A percentile compares a stretch with the other conserved stretches of the same genome.
phyloP scores from a whole-genome alignment of 2,113 vertebrate species.

The Heterotilapia buettikoferi region DNA sequence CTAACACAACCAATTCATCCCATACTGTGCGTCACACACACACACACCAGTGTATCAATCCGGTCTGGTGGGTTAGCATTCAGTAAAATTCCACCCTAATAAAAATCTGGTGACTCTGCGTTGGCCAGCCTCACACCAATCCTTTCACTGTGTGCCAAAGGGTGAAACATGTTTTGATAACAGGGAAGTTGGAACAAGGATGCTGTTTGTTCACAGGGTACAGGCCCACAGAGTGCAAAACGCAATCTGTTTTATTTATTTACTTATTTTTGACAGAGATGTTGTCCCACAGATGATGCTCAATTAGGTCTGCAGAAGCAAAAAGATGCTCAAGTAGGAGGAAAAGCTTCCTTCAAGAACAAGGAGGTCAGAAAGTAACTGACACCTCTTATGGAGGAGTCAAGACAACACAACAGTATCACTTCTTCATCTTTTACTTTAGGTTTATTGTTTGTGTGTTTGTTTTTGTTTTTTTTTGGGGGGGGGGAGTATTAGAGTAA shows the following conservation, averaged over 20 bases:
- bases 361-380: neutral
- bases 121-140: neutral
- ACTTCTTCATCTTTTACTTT: neutral
- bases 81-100: conserved; percentile 45
- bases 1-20: neutral
- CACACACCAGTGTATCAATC: neutral
- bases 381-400: neutral
- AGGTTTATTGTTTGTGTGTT: neutral
- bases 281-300: neutral
- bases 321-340: neutral
- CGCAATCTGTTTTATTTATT: neutral
- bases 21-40: neutral
- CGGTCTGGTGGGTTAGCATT: conserved; percentile 33
- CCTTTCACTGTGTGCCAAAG: conserved; percentile 40
- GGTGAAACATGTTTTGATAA: conserved; percentile 42
- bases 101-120: conserved; percentile 55
- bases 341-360: neutral
- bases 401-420: neutral
- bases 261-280: neutral
- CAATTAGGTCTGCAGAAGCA: neutral
- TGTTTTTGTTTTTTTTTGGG: neutral
- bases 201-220: neutral
- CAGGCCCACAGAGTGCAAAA: neutral
- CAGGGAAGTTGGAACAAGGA: neutral
- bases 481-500: neutral